Conservation (phyloP, 2,797 vertebrate genomes). For the Pangasius mekongensis region DNA sequence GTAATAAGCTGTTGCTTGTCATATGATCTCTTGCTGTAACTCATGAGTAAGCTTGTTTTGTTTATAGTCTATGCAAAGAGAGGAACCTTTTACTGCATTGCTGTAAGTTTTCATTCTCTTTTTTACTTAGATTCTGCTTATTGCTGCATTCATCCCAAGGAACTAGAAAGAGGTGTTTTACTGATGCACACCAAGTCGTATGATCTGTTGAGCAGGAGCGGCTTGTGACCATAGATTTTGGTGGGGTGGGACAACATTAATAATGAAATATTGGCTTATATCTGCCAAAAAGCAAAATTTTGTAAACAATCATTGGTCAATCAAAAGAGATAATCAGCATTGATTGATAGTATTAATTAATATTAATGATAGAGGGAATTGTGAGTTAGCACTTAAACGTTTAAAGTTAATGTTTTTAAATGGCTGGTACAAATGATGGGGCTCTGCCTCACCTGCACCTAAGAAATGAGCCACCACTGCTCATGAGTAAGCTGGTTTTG, state of each 20-base stretch:
- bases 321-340: neutral
- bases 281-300: neutral
- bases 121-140: constrained; percentile 37
- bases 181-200: neutral
- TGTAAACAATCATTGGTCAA: neutral
- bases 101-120: constrained; percentile 36
- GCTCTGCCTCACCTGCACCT: neutral
- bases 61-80: neutral
- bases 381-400: neutral
- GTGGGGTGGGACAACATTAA: neutral
- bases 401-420: neutral
- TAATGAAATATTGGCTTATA: neutral
- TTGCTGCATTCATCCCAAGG: neutral
- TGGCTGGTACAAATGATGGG: neutral
- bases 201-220: constrained; percentile 3
- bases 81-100: constrained; percentile 29
- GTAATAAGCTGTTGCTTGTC: constrained; percentile 5
- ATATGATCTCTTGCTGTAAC: constrained; percentile 19
- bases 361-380: neutral
- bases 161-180: neutral
- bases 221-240: neutral
- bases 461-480: neutral
- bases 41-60: constrained; percentile 11
- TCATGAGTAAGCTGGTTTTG: neutral
- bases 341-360: neutral